Base-by-base conservation (phyloP, 2,888 invertebrate genomes). In the Euspilapteryx auroguttella region DNA sequence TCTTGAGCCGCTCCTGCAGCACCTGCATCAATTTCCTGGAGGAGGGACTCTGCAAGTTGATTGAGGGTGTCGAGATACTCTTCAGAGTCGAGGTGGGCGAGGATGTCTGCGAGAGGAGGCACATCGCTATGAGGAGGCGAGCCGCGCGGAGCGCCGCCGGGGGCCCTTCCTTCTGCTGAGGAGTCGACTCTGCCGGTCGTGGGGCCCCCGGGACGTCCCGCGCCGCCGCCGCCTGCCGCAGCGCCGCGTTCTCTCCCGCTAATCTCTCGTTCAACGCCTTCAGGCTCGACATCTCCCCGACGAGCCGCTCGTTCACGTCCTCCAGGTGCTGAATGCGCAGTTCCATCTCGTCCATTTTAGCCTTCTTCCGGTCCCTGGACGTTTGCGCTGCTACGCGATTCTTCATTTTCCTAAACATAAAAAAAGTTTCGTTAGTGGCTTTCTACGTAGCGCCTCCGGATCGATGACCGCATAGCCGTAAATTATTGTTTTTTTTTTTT, bases 361-460 rank as follows among this genome's bases (percentile, higher is more conserved):
- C 91, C 59, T 97, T 97, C 56, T 98, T 98, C 24, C 95, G 82
- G 63, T 98, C 98, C 30, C 98, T 83, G 1, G 97, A 97, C 26
- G 93, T 94, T 66, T 98, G 98, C 2, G 98, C 98, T 17, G 98
- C 97, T 14, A 97, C 94, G 39, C 97, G 82, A 58, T 97, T 97
- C 61, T 96, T 96, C 44, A 96, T 58, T 71, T 96, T 96, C 58
- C 96, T 94, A 59, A 71, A 21, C 8, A 25, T 14, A 21, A 13
- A 20, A 11, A 11, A 25, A 20, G 17, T 17, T 8, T 6, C 17
- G 8, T 17, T 5, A 17, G 17, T 6, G 24, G 20, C 28, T 31
- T 21, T 4, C 9, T 29, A 29, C 24, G 21, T 23, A 12, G 17
- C 17, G 17, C 17, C 8, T 17, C 17, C 17, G 17, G n/a, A n/a